Evolutionary conservation across 2,888 invertebrate genomes (phyloP).

Genomic region (Gymnosoma rotundatum): DNA sequence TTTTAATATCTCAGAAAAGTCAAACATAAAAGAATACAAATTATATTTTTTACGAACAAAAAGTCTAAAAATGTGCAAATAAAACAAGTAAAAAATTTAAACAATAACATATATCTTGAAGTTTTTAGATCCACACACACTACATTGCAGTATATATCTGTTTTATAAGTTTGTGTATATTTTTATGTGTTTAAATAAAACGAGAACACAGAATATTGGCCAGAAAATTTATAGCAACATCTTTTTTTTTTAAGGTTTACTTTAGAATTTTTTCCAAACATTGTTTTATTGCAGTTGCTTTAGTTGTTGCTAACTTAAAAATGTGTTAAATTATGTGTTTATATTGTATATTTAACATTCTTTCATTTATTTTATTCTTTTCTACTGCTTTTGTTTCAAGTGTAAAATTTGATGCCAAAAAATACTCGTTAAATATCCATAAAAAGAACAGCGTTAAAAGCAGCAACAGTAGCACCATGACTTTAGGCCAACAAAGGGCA

Average conservation of each 20-base stretch:
- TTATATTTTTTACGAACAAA: constrained; percentile 50
- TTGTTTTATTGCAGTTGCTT: constrained; percentile 32
- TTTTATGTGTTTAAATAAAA: neutral
- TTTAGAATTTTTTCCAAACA: constrained; percentile 17
- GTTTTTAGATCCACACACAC: constrained; percentile 32
- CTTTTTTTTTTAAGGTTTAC: constrained; percentile 51
- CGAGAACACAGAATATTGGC: constrained; percentile 58
- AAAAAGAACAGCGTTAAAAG: constrained; percentile 30
- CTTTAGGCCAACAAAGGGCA: constrained; percentile 68
- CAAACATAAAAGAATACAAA: neutral
- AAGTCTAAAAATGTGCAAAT: constrained; percentile 24
- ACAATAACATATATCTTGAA: constrained; percentile 52
- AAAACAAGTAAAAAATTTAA: constrained; percentile 12
- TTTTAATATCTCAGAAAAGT: constrained; percentile 52
- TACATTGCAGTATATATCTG: neutral
- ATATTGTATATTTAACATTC: constrained; percentile 61
- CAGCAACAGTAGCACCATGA: constrained; percentile 61
- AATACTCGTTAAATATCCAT: constrained; percentile 47
- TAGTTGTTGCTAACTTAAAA: constrained; percentile 60
- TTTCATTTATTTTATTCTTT: constrained; percentile 42
- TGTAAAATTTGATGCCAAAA: constrained; percentile 66
- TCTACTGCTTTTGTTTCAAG: constrained; percentile 57
- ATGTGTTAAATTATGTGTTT: constrained; percentile 70
- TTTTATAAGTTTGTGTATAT: neutral
- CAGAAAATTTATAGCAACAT: constrained; percentile 60